phyloP scores from a whole-genome alignment of 1,140 invertebrate genomes.

The Brachionus plicatilis region DNA sequence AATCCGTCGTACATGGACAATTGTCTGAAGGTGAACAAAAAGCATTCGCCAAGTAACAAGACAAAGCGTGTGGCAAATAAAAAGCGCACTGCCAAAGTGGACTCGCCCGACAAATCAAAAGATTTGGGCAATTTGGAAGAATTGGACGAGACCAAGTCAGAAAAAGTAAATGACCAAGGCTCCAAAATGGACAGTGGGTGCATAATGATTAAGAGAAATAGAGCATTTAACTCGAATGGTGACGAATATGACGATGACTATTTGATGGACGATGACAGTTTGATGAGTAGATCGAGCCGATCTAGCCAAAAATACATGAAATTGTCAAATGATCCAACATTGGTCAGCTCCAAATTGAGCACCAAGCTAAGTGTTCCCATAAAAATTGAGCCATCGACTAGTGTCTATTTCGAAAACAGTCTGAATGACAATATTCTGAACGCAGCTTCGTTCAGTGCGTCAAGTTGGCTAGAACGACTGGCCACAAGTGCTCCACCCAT shows the following conservation, averaged over 20 bases:
- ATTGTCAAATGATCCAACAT: neutral
- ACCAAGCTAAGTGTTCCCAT: neutral
- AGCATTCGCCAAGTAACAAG: neutral
- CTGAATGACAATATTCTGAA: neutral
- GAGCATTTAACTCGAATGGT: constrained; percentile 11
- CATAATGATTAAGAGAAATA: constrained; percentile 12
- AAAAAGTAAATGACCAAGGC: neutral
- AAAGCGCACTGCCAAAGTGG: neutral
- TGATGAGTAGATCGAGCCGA: constrained; percentile 18
- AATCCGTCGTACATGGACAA: neutral
- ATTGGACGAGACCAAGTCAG: neutral
- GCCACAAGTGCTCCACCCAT: neutral
- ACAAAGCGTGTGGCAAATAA: neutral
- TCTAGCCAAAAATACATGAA: constrained; percentile 2
- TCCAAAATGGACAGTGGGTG: neutral
- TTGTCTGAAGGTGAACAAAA: neutral
- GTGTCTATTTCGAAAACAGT: constrained; percentile 20
- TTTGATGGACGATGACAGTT: constrained; percentile 11
- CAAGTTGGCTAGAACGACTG: neutral
- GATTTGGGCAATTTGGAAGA: constrained; percentile 35
- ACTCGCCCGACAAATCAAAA: neutral
- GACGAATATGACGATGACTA: neutral
- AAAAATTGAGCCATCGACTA: constrained; percentile 1
- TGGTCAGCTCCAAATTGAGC: neutral
- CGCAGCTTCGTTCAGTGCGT: neutral